Conservation (phyloP, 1,140 invertebrate genomes). For the Trichonephila clavata region DNA sequence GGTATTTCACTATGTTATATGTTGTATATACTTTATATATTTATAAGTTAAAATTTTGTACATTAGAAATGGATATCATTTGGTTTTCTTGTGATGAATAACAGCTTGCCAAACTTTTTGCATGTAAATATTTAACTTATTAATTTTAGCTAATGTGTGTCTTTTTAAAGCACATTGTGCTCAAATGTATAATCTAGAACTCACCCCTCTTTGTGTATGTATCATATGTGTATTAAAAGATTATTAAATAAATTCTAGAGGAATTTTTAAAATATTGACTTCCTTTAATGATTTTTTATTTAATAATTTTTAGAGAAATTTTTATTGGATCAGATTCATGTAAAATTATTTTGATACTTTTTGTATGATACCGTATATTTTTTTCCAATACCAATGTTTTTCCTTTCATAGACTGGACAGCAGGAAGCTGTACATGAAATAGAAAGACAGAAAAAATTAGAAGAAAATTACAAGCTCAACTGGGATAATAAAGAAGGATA, state of each 20-base stretch:
- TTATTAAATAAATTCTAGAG: background rate
- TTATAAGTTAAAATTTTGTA: too few species aligned
- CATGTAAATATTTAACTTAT: too few species aligned
- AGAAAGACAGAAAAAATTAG: slow-evolving; percentile 76
- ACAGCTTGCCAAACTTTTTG: too few species aligned
- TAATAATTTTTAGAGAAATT: background rate
- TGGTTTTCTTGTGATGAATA: too few species aligned
- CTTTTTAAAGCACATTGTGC: too few species aligned
- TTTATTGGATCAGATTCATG: background rate
- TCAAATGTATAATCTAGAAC: too few species aligned
- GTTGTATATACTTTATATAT: too few species aligned
- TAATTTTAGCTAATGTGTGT: too few species aligned
- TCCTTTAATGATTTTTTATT: too few species aligned
- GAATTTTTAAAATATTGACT: too few species aligned
- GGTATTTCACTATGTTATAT: too few species aligned
- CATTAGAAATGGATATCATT: too few species aligned
- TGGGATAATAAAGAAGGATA: slow-evolving; percentile 65
- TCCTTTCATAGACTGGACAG: slow-evolving; percentile 63
- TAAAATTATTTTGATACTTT: background rate
- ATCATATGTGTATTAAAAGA: background rate
- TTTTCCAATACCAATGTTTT: background rate
- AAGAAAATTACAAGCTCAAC: slow-evolving; percentile 76
- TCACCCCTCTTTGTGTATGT: background rate
- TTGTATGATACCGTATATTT: background rate
- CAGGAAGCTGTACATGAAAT: slow-evolving; percentile 77